Percentiles rank a stretch among this genome's conserved stretches.
These are phyloP conservation scores for Mustelus asterias DNA, from an alignment of 2,113 vertebrate genomes.

Conservation along the genomic window DNA sequence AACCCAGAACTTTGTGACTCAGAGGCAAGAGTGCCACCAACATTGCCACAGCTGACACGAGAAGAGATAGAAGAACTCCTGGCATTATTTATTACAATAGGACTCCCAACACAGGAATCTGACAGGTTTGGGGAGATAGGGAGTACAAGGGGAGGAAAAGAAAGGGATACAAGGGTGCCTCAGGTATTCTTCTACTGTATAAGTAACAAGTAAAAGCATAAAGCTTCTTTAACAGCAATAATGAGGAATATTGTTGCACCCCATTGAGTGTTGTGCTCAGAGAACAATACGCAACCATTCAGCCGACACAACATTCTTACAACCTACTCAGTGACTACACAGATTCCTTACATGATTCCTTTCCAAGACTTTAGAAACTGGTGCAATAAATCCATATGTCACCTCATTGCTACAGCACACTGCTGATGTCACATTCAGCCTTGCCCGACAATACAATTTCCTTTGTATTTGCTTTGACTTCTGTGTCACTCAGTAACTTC, in stretches of 20 bases:
- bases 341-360: constrained; percentile 7
- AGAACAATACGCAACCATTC: constrained; percentile 5
- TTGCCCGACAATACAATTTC: not conserved
- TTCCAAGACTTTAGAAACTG: not conserved
- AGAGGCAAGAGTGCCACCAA: not conserved
- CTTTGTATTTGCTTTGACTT: not conserved
- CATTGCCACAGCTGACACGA: not conserved
- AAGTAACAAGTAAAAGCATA: not conserved
- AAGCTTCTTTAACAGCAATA: not conserved
- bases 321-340: not conserved
- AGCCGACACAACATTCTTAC: not conserved
- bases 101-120: not conserved
- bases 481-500: not conserved
- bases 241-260: no score
- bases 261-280: not conserved
- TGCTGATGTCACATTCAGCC: not conserved
- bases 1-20: not conserved
- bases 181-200: not conserved
- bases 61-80: not conserved
- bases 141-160: not conserved
- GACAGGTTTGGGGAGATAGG: not conserved
- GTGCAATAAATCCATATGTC: not conserved
- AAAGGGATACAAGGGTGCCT: not conserved
- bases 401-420: not conserved
- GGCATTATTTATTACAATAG: not conserved